Percentiles rank a stretch among this genome's conserved stretches.
phyloP scores from a whole-genome alignment of 2,888 invertebrate genomes.

The Orthosia cruda region DNA sequence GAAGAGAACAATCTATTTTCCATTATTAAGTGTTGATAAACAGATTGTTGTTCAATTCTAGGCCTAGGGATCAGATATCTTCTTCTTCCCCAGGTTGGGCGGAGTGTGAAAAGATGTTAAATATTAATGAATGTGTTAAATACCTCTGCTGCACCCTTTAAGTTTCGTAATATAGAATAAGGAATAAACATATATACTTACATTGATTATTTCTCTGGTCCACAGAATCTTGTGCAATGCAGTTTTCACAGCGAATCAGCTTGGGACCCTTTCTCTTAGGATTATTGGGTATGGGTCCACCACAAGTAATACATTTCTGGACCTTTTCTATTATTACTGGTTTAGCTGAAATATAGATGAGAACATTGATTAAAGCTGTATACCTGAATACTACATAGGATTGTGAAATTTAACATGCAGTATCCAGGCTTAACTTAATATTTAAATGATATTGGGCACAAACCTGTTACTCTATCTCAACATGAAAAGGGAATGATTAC shows the following conservation, averaged over 20 bases:
- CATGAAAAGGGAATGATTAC: neutral
- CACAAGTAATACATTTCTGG: conserved; percentile 92
- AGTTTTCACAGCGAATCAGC: conserved; percentile 92
- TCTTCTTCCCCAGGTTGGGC: too few species aligned
- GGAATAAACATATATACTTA: conserved; percentile 71
- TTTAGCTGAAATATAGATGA: conserved; percentile 84
- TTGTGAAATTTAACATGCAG: conserved; percentile 35
- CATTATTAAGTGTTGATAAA: neutral
- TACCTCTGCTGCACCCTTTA: neutral
- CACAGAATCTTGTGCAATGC: conserved; percentile 92
- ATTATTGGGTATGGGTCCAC: conserved; percentile 90
- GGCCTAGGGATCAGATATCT: neutral
- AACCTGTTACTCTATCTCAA: neutral
- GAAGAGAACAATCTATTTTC: too few species aligned
- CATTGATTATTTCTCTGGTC: conserved; percentile 87
- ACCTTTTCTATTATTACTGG: conserved; percentile 90
- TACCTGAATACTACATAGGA: neutral
- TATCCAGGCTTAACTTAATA: conserved; percentile 1
- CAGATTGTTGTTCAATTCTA: neutral
- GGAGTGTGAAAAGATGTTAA: neutral
- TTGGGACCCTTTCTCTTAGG: conserved; percentile 93
- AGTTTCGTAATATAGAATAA: neutral
- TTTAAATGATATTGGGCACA: neutral
- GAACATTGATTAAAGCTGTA: neutral
- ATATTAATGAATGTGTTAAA: neutral